Conservation (phyloP, 2,113 vertebrate species). For the Meles meles region DNA sequence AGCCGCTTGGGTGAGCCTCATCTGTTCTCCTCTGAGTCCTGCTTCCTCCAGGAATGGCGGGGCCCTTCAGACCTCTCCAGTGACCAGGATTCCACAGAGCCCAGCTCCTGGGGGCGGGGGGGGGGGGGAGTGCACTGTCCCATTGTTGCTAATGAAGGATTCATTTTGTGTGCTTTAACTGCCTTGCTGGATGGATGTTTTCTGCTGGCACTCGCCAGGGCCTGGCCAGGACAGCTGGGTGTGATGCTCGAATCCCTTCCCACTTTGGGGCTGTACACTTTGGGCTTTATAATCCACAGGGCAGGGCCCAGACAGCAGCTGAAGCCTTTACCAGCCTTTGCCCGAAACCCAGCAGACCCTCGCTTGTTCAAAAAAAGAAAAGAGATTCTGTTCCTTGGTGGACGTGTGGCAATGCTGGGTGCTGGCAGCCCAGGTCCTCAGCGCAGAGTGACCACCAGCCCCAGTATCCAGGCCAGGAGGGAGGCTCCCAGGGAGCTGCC, state of each 20-base stretch:
- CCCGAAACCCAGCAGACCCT: slow-evolving; percentile 76
- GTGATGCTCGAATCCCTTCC: slow-evolving; percentile 70
- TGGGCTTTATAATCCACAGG: slow-evolving; percentile 67
- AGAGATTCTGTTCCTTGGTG: slow-evolving; percentile 84
- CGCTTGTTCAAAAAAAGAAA: slow-evolving; percentile 79
- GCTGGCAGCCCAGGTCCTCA: slow-evolving; percentile 74
- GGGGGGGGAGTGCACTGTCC: neutral
- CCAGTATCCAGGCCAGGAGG: slow-evolving; percentile 82
- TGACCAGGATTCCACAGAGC: slow-evolving; percentile 62
- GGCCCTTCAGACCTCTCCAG: slow-evolving; percentile 65
- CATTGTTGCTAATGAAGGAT: slow-evolving; percentile 27
- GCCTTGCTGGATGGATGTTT: slow-evolving; percentile 66
- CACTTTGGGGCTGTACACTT: slow-evolving; percentile 71
- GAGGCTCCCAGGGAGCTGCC: slow-evolving; percentile 74
- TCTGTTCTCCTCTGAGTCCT: slow-evolving; percentile 64
- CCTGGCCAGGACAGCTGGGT: slow-evolving; percentile 71
- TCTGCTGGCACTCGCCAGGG: slow-evolving; percentile 71
- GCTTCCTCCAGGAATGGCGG: slow-evolving; percentile 79
- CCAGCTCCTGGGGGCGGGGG: neutral
- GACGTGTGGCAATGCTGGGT: slow-evolving; percentile 80
- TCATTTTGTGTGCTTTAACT: slow-evolving; percentile 23
- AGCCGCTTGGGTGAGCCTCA: neutral
- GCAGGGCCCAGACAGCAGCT: slow-evolving; percentile 71
- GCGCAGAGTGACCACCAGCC: slow-evolving; percentile 84
- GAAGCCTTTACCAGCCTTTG: slow-evolving; percentile 72